Base-by-base conservation (phyloP, 2,797 vertebrate genomes). In the Ambastaia sidthimunki region DNA sequence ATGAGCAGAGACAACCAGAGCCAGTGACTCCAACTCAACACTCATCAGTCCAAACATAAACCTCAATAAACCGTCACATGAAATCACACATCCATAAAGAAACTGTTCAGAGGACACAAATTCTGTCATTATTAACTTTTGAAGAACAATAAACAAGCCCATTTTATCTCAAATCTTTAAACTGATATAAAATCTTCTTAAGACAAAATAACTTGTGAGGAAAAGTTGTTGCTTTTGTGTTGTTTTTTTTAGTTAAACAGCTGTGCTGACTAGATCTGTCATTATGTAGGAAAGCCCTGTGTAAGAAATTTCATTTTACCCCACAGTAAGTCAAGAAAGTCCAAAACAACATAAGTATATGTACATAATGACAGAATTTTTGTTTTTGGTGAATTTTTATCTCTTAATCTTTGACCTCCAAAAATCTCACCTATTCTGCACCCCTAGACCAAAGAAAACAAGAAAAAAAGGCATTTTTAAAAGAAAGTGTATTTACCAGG, bases 401-500 rank as follows among this genome's bases (percentile, higher is more conserved):
- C 34, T 37, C 9, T 37, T 37, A 37, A 37, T 37, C 34, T 37
- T 37, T 37, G 6, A 37, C 6, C 34, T 37, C 34, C 41, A 0
- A 6, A 37, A 37, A 37, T 37, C 5, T 37, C 34, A 37, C 34
- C 34, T 6, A 37, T 37, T 37, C 34, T 37, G 34, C 34, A 37
- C 52, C 25, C 41, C 48, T 18, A 25, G 57, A 37, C 34, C 4
- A 37, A 37, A 37, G 4, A 37, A 5, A 7, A 5, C 31, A 7
- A 37, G 34, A 37, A 7, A 37, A 37, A 37, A 37, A 37, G 7
- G 9, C 0, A 21, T 50, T 47, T 13, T 3, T 34, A 34, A 55
- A 80, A 6, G n/a, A 76, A 63, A 50, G 23, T 28, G 19, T 86
- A 52, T 74, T 92, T 97, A 99, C 98, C 98, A 96, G 84, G 98